These are phyloP conservation scores for Drosophila recens DNA, from an alignment of 2,888 invertebrate species.

Conservation along the genomic window DNA sequence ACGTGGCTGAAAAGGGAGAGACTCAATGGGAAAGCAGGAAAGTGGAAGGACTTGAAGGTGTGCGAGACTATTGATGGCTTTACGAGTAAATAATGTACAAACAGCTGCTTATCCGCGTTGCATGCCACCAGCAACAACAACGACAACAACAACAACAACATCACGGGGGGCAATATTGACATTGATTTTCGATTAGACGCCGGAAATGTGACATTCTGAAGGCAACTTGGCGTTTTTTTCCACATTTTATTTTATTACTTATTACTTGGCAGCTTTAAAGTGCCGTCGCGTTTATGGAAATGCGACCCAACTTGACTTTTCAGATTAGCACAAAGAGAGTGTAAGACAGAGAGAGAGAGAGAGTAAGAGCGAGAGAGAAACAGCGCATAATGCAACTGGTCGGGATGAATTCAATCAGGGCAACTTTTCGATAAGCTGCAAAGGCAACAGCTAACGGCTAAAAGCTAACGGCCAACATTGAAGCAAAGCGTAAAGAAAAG, in stretches of 20 bases:
- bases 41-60: constrained; percentile 9
- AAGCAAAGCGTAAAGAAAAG: constrained; percentile 49
- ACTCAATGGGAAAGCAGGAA: neutral
- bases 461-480: constrained; percentile 32
- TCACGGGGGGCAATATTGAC: constrained; percentile 41
- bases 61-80: constrained; percentile 74
- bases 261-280: constrained; percentile 49
- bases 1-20: constrained; percentile 46
- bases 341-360: neutral
- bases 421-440: constrained; percentile 79
- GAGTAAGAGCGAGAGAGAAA: too few relatives aligned
- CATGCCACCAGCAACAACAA: constrained; percentile 3
- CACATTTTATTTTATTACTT: constrained; percentile 8
- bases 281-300: constrained; percentile 66
- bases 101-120: constrained; percentile 76
- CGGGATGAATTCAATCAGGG: constrained; percentile 54
- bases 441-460: constrained; percentile 52
- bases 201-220: constrained; percentile 62
- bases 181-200: constrained; percentile 78
- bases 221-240: constrained; percentile 36
- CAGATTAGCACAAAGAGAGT: constrained; percentile 41
- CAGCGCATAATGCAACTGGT: constrained; percentile 54
- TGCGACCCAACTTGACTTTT: constrained; percentile 64
- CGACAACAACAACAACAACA: too few relatives aligned
- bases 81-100: constrained; percentile 81